Base-by-base conservation (phyloP, 2,888 invertebrate genomes). In the Hartigia nigra region DNA sequence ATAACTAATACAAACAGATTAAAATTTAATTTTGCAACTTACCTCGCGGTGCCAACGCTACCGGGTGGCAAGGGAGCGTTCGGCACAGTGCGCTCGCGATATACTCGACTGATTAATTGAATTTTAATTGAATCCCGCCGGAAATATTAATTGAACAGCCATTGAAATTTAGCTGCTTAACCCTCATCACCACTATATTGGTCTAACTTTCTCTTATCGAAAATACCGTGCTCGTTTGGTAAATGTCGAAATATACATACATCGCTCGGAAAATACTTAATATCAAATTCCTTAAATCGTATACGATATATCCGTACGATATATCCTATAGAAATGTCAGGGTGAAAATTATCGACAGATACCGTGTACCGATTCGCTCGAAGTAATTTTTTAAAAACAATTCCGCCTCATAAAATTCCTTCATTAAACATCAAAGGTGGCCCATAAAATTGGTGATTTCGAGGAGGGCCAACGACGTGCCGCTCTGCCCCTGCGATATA, bases 351-450 rank as follows among this genome's bases (percentile, higher is more conserved):
- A 90, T 90, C 87, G 88, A 88, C 86, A 85, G 84, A 84, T 84
- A 84, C 85, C 34, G 34, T 34, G 34, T 4, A 34, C 34, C 84
- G 86, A 86, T 84, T 84, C 80, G 82, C 81, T 81, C 82, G 81
- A 81, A 81, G 82, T 80, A 82, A 88, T 88, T 88, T 87, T 89
- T 90, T 89, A 89, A 90, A 55, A 90, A 91, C 91, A 90, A 91
- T 90, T 87, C 86, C 85, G 85, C 83, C 86, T 90, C 91, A 88
- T 90, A 91, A 91, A 90, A 87, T 91, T 89, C 89, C 88, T 90
- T 89, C 90, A 87, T 90, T 89, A 90, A 90, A 90, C 90, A 88
- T 90, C 90, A 90, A 90, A 89, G 90, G 89, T 90, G 87, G 87
- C 85, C 88, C 89, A 90, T 91, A 91, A 91, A 91, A 90, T 91